phyloP scores from a whole-genome alignment of 1,140 invertebrate genomes.

The Laupala kohalensis region DNA sequence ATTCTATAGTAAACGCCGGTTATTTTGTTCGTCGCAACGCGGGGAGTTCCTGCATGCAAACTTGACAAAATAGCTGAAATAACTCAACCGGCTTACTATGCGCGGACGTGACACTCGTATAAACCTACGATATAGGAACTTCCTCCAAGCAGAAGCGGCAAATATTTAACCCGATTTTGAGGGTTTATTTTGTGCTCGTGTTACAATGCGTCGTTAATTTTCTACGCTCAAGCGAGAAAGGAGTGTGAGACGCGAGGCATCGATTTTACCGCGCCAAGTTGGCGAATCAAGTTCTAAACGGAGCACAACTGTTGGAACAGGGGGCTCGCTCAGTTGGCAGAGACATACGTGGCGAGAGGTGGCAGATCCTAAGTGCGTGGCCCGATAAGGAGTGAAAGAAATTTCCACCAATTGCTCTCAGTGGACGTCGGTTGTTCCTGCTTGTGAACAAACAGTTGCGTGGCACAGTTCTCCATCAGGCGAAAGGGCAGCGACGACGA shows the following conservation, averaged over 20 bases:
- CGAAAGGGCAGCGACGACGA: not conserved
- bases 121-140: not conserved
- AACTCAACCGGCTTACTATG: not conserved
- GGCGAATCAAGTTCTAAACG: not conserved
- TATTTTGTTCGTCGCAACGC: not conserved
- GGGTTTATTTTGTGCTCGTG: not conserved
- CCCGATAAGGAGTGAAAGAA: not conserved
- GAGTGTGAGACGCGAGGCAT: not conserved
- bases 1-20: not conserved
- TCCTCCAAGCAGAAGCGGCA: not conserved
- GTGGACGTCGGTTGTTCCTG: not conserved
- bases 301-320: not conserved
- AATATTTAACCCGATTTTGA: not conserved
- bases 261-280: not conserved
- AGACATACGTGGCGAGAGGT: not conserved
- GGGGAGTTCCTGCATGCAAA: not conserved
- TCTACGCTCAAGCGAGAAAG: too few relatives aligned
- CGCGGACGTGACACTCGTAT: not conserved
- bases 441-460: not conserved
- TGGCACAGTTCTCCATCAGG: not conserved
- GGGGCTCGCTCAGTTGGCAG: not conserved
- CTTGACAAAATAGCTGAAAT: not conserved
- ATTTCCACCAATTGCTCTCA: not conserved
- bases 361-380: too few relatives aligned
- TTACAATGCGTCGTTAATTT: not conserved